Evolutionary conservation across 1,140 invertebrate genomes (phyloP).

Genomic region (Cotesia glomerata): DNA sequence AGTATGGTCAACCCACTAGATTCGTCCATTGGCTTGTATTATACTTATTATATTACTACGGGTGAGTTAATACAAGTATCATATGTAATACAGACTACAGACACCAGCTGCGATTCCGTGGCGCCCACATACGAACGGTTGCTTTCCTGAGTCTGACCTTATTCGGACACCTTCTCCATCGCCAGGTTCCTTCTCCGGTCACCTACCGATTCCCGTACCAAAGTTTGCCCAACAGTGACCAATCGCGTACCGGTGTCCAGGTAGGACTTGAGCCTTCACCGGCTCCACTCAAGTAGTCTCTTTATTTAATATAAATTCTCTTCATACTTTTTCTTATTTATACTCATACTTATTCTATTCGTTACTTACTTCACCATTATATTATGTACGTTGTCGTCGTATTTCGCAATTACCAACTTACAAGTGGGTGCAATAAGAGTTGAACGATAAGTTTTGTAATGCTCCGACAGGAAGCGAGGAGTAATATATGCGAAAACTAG

Average conservation of each 20-base stretch:
- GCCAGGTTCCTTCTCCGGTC: slow-evolving; percentile 14
- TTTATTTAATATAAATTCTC: background rate
- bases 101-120: slow-evolving; percentile 31
- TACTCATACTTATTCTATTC: slow-evolving; percentile 8
- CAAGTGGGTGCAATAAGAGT: slow-evolving; percentile 25
- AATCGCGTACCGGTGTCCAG: slow-evolving; percentile 28
- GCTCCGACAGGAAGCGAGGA: slow-evolving; percentile 12
- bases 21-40: no score
- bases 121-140: slow-evolving; percentile 51
- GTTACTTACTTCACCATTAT: background rate
- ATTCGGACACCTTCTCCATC: slow-evolving; percentile 58
- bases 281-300: background rate
- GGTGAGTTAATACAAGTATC: background rate
- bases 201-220: slow-evolving; percentile 38
- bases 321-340: slow-evolving; percentile 20
- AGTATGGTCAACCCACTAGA: no score
- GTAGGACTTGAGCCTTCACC: slow-evolving; percentile 29
- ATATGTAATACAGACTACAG: background rate
- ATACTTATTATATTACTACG: no score
- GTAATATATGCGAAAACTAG: background rate
- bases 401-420: slow-evolving; percentile 23
- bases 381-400: slow-evolving; percentile 15
- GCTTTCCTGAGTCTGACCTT: slow-evolving; percentile 55
- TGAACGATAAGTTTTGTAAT: slow-evolving; percentile 17
- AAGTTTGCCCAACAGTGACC: slow-evolving; percentile 24